These are phyloP conservation scores for Agrochola macilenta DNA, from an alignment of 2,888 invertebrate genomes.

Conservation along the genomic window DNA sequence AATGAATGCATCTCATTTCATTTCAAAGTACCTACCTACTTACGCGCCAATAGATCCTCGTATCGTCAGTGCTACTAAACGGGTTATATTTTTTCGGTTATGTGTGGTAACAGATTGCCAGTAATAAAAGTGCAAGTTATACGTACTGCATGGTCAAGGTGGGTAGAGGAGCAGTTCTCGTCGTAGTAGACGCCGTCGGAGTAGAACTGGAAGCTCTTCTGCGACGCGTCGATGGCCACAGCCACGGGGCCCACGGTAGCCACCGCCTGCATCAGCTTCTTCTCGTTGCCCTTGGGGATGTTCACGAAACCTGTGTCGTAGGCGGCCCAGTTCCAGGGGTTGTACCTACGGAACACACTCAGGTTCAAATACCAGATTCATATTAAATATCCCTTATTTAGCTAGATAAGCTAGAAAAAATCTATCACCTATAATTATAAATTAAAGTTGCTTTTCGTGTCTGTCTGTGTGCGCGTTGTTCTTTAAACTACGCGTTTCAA, in stretches of 20 bases:
- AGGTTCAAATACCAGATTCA: neutral
- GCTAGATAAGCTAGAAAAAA: neutral
- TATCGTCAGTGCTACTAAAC: neutral
- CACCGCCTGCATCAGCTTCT: conserved; percentile 93
- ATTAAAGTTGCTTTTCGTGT: no score
- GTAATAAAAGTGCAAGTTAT: neutral
- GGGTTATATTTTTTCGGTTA: neutral
- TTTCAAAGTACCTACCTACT: neutral
- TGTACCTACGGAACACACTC: conserved; percentile 86
- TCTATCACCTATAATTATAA: no score
- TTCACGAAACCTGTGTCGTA: conserved; percentile 95
- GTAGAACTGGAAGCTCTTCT: conserved; percentile 96
- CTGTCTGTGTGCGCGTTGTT: no score
- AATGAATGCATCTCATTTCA: neutral
- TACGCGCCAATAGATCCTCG: neutral
- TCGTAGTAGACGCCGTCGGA: conserved; percentile 95
- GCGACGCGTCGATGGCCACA: conserved; percentile 97
- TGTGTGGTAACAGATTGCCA: neutral
- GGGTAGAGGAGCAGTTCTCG: conserved; percentile 92
- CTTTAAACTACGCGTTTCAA: no score
- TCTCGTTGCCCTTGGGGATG: conserved; percentile 93
- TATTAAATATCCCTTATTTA: neutral
- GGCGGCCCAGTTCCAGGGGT: conserved; percentile 93
- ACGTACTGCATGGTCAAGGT: conserved; percentile 95
- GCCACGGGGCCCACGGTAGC: conserved; percentile 96